Conservation (phyloP, 2,888 invertebrate species). For the Drosophila suboccidentalis region DNA sequence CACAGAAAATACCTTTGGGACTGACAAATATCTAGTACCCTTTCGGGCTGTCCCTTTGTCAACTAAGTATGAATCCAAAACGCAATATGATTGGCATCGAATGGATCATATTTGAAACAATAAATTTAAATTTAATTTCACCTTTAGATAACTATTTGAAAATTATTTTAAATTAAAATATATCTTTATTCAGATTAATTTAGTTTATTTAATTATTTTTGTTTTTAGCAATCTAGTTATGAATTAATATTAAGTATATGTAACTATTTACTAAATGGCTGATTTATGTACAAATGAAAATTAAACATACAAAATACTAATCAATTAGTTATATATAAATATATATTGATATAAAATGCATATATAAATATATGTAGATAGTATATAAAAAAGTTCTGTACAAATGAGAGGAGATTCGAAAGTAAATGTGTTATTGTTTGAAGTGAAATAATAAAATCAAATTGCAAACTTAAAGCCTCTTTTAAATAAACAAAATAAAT, state of each 20-base stretch:
- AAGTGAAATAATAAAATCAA: conserved; percentile 31
- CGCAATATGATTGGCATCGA: no score
- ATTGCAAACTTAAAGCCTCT: conserved; percentile 74
- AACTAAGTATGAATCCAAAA: no score
- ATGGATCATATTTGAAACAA: no score
- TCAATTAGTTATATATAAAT: background rate
- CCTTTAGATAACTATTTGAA: background rate
- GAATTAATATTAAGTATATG: background rate
- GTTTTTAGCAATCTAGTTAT: background rate
- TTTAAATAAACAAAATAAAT: conserved; percentile 58
- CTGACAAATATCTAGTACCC: no score
- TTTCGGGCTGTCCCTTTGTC: no score
- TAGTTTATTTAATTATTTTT: background rate
- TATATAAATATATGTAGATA: background rate
- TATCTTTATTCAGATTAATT: conserved; percentile 27
- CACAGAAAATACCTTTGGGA: no score
- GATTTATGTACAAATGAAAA: conserved; percentile 56
- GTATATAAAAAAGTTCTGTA: conserved; percentile 49
- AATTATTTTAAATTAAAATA: conserved; percentile 6
- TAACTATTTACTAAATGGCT: conserved; percentile 43
- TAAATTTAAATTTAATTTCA: background rate
- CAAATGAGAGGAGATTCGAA: conserved; percentile 64
- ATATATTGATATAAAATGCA: conserved; percentile 4
- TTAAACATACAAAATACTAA: conserved; percentile 28
- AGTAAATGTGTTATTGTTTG: conserved; percentile 9